phyloP scores from a whole-genome alignment of 1,140 invertebrate species.

The Drosophila nebulosa region DNA sequence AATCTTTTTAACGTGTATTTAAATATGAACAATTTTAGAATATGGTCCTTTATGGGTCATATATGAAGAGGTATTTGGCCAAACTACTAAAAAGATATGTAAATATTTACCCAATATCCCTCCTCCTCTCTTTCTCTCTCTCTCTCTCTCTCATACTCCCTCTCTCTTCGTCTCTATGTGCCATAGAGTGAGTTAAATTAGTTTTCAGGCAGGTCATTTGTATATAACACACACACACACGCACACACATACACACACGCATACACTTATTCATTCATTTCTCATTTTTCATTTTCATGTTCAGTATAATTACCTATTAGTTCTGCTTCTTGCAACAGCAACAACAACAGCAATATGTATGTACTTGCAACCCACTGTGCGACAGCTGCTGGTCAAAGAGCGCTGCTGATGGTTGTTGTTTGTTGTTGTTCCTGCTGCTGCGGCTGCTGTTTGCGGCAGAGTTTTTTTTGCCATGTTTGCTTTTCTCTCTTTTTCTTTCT shows the following conservation, averaged over 20 bases:
- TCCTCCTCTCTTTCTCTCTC: too few species aligned
- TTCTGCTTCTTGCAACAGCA: not conserved
- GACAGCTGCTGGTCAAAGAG: conserved; percentile 67
- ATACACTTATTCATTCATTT: not conserved
- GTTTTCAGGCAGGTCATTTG: not conserved
- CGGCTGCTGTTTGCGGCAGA: conserved; percentile 30
- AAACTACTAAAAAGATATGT: too few species aligned
- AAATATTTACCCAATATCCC: too few species aligned
- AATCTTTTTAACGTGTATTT: too few species aligned
- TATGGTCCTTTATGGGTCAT: too few species aligned
- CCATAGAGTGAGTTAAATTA: too few species aligned
- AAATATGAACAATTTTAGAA: too few species aligned
- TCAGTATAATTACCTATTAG: not conserved
- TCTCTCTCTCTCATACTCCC: too few species aligned
- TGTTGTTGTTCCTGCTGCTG: conserved; percentile 45
- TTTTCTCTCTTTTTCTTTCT: not conserved
- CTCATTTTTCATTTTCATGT: not conserved
- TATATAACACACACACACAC: not conserved
- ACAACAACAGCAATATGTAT: too few species aligned
- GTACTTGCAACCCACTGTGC: conserved; percentile 30
- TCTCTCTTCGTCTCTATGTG: too few species aligned
- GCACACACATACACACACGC: too few species aligned
- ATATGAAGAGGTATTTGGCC: too few species aligned
- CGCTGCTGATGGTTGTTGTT: conserved; percentile 40
- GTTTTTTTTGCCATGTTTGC: conserved; percentile 32